phyloP scores from a whole-genome alignment of 2,113 vertebrate species.

The Tringa solitaria region DNA sequence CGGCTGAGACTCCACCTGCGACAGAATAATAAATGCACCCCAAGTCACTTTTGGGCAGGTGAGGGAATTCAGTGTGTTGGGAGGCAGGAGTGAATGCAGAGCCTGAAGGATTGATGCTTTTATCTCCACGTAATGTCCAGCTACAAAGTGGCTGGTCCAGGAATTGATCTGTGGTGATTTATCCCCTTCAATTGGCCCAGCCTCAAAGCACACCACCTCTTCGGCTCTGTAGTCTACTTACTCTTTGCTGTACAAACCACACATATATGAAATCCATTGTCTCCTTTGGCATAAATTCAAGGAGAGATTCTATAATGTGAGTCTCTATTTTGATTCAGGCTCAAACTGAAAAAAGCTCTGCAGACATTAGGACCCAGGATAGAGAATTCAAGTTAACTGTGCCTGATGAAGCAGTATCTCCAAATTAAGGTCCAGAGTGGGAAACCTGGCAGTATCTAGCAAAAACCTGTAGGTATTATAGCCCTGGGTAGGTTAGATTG shows the following conservation, averaged over 20 bases:
- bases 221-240: background rate
- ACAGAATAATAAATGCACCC: background rate
- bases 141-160: background rate
- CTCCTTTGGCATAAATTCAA: background rate
- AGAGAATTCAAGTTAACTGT: background rate
- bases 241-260: background rate
- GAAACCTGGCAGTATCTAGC: background rate
- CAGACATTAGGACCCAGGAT: background rate
- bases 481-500: background rate
- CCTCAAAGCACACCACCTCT: background rate
- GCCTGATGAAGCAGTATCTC: background rate
- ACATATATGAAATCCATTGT: background rate
- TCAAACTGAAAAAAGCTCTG: background rate
- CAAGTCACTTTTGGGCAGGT: background rate
- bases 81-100: background rate
- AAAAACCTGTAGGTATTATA: background rate
- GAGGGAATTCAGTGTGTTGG: background rate
- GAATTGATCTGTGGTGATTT: background rate
- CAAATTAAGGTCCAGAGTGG: background rate
- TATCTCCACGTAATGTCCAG: background rate
- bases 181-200: background rate
- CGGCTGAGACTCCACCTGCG: background rate
- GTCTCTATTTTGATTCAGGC: background rate
- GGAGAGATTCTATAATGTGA: background rate
- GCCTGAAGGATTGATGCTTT: background rate